Evolutionary conservation across 2,113 vertebrate genomes (phyloP).

Genomic region (Zosterops borbonicus): DNA sequence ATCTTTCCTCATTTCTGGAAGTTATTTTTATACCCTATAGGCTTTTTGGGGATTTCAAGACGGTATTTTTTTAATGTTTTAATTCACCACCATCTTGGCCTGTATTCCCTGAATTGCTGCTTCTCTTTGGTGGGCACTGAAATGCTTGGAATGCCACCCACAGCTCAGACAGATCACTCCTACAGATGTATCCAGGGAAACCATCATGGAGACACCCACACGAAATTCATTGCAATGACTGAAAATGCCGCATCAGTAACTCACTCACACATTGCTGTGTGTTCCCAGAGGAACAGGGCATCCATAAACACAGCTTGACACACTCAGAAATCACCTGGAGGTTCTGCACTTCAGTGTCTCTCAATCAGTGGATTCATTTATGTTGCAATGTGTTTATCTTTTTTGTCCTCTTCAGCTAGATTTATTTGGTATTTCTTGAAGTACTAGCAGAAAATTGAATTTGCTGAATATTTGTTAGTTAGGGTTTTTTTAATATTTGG

Average conservation of each 20-base stretch:
- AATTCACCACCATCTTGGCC: not conserved
- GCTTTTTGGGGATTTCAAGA: not conserved
- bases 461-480: not conserved
- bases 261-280: not conserved
- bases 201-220: not conserved
- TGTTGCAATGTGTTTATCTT: not conserved
- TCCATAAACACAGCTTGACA: not conserved
- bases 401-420: not conserved
- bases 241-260: not conserved
- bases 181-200: conserved; percentile 45
- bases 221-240: not conserved
- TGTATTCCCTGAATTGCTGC: not conserved
- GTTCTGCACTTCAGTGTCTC: not conserved
- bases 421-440: not conserved
- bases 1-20: not conserved
- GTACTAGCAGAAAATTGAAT: not conserved
- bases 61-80: not conserved
- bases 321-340: not conserved
- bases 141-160: conserved; percentile 46
- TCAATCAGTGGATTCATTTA: not conserved
- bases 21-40: not conserved
- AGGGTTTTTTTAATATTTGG: not conserved
- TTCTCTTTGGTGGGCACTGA: not conserved
- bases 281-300: not conserved
- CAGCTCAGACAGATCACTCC: conserved; percentile 22